phyloP scores from a whole-genome alignment of 2,888 invertebrate species.

The Nomada hirtipes region DNA sequence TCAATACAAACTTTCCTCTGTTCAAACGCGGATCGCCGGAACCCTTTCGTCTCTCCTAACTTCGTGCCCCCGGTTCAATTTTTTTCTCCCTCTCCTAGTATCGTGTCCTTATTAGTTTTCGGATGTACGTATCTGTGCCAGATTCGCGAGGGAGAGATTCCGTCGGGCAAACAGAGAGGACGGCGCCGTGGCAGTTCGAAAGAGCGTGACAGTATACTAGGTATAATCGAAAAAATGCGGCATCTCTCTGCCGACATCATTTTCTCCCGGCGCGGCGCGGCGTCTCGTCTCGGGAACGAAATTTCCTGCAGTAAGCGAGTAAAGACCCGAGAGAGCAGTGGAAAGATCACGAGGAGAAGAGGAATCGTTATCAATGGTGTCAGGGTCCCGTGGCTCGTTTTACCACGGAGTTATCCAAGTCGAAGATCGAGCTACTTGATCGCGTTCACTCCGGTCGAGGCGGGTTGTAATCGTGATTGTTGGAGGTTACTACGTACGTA shows the following conservation, averaged over 20 bases:
- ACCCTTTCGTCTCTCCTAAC: background rate
- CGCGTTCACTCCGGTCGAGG: conserved; percentile 52
- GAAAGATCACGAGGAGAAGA: conserved; percentile 51
- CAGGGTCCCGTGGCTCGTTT: conserved; percentile 68
- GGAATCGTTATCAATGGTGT: conserved; percentile 73
- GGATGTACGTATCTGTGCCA: conserved; percentile 38
- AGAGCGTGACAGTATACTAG: background rate
- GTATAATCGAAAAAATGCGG: conserved; percentile 34
- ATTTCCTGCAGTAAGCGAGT: conserved; percentile 25
- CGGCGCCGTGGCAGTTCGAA: background rate
- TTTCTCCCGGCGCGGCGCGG: conserved; percentile 26
- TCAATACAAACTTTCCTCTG: background rate
- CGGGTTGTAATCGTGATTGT: conserved; percentile 25
- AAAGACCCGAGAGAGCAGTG: conserved; percentile 8
- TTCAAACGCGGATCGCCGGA: background rate
- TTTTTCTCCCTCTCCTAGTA: background rate
- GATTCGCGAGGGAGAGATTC: conserved; percentile 12
- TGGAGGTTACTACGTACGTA: conserved; percentile 13
- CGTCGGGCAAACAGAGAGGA: background rate
- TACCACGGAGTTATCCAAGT: conserved; percentile 54
- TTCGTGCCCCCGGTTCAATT: conserved; percentile 9
- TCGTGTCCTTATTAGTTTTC: conserved; percentile 45
- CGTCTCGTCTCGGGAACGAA: conserved; percentile 30
- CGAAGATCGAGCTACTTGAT: conserved; percentile 60
- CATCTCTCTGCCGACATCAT: conserved; percentile 24